A percentile compares a stretch with the other conserved stretches of the same genome.
Conservation (phyloP, 2,113 vertebrate species). For the Oreochromis aureus region DNA sequence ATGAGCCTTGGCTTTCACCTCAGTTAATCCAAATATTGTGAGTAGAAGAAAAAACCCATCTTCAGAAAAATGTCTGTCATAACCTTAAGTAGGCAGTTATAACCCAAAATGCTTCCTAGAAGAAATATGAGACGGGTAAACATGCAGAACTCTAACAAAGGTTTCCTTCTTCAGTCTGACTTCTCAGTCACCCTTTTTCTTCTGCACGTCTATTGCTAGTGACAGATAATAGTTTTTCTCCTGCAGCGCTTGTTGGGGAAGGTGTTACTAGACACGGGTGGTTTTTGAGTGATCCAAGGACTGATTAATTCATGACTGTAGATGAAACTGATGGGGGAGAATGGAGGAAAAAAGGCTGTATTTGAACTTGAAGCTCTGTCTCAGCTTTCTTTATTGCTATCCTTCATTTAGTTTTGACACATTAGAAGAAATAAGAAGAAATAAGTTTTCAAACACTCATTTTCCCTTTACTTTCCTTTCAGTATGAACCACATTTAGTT, state of each 20-base stretch:
- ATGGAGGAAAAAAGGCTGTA: not conserved
- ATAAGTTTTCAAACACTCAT: not conserved
- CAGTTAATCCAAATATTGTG: not conserved
- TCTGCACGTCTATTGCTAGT: not conserved
- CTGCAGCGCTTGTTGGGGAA: not conserved
- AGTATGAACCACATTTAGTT: not conserved
- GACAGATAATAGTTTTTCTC: not conserved
- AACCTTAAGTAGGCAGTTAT: not conserved
- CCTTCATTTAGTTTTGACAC: not conserved
- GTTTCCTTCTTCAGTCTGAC: slow-evolving; percentile 3
- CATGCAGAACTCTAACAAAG: not conserved
- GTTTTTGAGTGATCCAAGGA: slow-evolving; percentile 8
- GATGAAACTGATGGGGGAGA: not conserved
- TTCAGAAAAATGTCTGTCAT: not conserved
- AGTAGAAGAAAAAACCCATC: not conserved
- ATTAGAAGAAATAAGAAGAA: not conserved
- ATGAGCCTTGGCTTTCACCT: not conserved
- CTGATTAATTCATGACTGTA: slow-evolving; percentile 11
- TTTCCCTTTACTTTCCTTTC: not conserved
- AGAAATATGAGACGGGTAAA: not conserved
- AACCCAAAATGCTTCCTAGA: not conserved
- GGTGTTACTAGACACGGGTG: slow-evolving; percentile 12
- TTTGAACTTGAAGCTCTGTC: not conserved
- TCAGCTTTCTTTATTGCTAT: not conserved
- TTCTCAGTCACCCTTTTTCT: not conserved